Conservation (phyloP, 2,113 vertebrate species). For the Prolemur simus region DNA sequence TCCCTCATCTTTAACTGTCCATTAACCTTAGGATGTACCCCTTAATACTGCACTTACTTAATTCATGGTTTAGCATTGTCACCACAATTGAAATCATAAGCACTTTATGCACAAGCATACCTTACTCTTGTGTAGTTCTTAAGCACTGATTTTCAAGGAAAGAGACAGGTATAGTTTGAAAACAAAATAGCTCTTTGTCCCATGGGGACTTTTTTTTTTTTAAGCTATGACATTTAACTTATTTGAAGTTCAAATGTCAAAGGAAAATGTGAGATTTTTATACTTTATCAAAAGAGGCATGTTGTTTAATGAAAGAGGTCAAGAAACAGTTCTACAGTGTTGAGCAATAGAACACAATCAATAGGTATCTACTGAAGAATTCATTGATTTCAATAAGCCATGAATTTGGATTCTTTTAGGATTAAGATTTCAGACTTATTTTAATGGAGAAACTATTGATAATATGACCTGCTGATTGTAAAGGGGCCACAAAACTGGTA, state of each 20-base stretch:
- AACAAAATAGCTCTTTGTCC: slow-evolving; percentile 23
- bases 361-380: background rate
- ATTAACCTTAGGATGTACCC: background rate
- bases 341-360: slow-evolving; percentile 21
- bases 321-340: background rate
- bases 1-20: background rate
- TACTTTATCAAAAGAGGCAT: slow-evolving; percentile 31
- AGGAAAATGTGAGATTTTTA: slow-evolving; percentile 28
- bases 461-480: background rate
- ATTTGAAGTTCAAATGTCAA: slow-evolving; percentile 50
- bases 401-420: slow-evolving; percentile 10
- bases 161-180: background rate
- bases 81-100: background rate
- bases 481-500: background rate
- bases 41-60: background rate
- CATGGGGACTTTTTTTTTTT: background rate
- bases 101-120: background rate
- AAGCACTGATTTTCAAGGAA: slow-evolving; percentile 2
- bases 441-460: slow-evolving; percentile 12
- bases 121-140: background rate
- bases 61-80: background rate
- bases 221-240: slow-evolving; percentile 30
- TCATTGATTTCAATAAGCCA: slow-evolving; percentile 25
- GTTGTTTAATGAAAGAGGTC: background rate
- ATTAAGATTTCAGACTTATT: slow-evolving; percentile 29